Percentiles rank a stretch among this genome's conserved stretches.
These are phyloP conservation scores for Microplitis demolitor DNA, from an alignment of 1,140 invertebrate species.

Conservation along the genomic window DNA sequence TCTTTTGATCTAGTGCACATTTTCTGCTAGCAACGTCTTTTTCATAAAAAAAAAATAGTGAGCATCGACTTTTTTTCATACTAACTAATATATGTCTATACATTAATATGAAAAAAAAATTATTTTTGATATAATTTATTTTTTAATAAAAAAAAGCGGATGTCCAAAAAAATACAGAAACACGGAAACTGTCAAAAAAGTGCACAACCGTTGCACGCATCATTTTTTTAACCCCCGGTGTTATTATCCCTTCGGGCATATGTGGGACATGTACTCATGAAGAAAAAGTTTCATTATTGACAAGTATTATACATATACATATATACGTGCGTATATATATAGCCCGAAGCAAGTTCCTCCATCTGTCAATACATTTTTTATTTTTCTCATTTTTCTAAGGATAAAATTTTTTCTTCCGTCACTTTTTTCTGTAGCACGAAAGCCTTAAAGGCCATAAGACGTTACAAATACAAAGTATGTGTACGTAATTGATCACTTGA, in stretches of 20 bases:
- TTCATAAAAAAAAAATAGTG: no score
- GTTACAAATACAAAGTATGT: neutral
- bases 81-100: no score
- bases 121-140: constrained; percentile 27
- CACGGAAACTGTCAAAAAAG: neutral
- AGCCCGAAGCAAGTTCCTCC: constrained; percentile 47
- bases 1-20: no score
- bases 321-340: neutral
- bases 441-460: constrained; percentile 12
- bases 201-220: constrained; percentile 44
- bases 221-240: constrained; percentile 39
- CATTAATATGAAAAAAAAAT: no score
- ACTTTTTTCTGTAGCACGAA: constrained; percentile 12
- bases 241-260: constrained; percentile 58
- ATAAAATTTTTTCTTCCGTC: neutral
- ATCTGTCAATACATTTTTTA: constrained; percentile 45
- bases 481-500: no score
- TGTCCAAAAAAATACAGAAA: constrained; percentile 20
- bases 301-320: constrained; percentile 7
- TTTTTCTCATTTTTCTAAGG: neutral
- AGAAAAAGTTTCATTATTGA: constrained; percentile 46
- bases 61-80: no score
- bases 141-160: neutral
- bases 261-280: constrained; percentile 55
- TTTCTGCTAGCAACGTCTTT: no score